Evolutionary conservation across 2,888 invertebrate species (phyloP).

Genomic region (Nebria brevicollis): DNA sequence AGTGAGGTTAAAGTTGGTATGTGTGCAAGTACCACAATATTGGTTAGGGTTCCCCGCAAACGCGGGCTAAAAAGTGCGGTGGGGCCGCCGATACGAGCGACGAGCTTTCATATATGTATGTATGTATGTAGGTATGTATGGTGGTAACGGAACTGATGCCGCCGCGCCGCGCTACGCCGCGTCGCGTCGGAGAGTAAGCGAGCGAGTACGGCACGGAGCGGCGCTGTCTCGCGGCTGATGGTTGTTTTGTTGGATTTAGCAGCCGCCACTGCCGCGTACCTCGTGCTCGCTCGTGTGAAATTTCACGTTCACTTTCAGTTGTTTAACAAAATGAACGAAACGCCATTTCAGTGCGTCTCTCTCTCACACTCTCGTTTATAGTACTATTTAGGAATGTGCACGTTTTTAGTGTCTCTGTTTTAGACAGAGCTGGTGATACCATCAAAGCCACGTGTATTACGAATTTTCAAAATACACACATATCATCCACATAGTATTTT

Average conservation of each 20-base stretch:
- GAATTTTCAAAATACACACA: too few relatives aligned
- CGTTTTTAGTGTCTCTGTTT: not conserved
- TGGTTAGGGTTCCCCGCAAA: not conserved
- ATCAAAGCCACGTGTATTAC: not conserved
- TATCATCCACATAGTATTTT: too few relatives aligned
- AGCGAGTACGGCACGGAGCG: not conserved
- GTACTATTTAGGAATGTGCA: not conserved
- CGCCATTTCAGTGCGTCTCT: conserved; percentile 6
- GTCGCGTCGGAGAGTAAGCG: not conserved
- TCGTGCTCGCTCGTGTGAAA: conserved; percentile 31
- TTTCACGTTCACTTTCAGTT: conserved; percentile 46
- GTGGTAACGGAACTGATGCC: not conserved
- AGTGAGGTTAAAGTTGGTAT: not conserved
- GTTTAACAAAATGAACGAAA: conserved; percentile 44
- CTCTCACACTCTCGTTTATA: not conserved
- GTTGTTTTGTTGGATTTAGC: not conserved
- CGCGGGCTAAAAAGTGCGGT: not conserved
- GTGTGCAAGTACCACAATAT: not conserved
- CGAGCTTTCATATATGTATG: not conserved
- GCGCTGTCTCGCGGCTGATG: not conserved
- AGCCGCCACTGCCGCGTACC: not conserved
- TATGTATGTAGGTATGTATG: not conserved
- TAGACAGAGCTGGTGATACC: not conserved
- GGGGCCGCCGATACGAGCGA: not conserved
- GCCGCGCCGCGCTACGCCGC: not conserved